Percentiles rank a stretch among this genome's conserved stretches.
These are phyloP conservation scores for Hedya salicella DNA, from an alignment of 2,888 invertebrate species.

Conservation along the genomic window DNA sequence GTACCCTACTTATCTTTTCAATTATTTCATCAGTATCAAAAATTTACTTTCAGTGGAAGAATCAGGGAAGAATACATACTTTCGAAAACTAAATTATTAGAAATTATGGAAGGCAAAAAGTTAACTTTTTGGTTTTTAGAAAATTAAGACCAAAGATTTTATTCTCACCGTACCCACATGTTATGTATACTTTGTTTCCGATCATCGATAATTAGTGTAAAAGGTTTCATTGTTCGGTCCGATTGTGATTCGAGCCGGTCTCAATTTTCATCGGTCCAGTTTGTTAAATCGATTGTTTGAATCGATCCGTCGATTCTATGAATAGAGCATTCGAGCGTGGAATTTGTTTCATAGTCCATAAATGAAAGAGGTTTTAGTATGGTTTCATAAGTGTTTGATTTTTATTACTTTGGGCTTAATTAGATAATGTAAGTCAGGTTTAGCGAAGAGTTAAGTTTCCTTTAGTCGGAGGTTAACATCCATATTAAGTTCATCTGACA, in stretches of 20 bases:
- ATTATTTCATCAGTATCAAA: too few species aligned
- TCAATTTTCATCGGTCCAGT: conserved; percentile 58
- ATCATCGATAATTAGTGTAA: conserved; percentile 70
- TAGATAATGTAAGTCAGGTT: background rate
- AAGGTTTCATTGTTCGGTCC: conserved; percentile 58
- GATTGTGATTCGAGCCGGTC: conserved; percentile 63
- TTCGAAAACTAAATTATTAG: too few species aligned
- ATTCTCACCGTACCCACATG: conserved; percentile 34
- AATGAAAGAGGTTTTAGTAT: conserved; percentile 1
- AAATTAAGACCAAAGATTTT: background rate
- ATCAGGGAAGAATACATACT: too few species aligned
- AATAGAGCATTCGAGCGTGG: conserved; percentile 27
- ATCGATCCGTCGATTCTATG: conserved; percentile 35
- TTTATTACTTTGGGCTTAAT: background rate
- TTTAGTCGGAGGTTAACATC: too few species aligned
- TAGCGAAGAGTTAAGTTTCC: too few species aligned
- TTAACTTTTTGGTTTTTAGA: background rate
- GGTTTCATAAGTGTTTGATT: conserved; percentile 9
- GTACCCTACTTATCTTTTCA: too few species aligned
- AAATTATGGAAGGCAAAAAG: too few species aligned
- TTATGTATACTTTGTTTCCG: conserved; percentile 39
- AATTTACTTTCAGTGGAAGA: too few species aligned
- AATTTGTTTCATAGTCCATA: conserved; percentile 32
- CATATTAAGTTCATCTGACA: too few species aligned
- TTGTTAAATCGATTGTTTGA: conserved; percentile 50